phyloP scores from a whole-genome alignment of 2,888 invertebrate species.

The Synanthedon myopaeformis region DNA sequence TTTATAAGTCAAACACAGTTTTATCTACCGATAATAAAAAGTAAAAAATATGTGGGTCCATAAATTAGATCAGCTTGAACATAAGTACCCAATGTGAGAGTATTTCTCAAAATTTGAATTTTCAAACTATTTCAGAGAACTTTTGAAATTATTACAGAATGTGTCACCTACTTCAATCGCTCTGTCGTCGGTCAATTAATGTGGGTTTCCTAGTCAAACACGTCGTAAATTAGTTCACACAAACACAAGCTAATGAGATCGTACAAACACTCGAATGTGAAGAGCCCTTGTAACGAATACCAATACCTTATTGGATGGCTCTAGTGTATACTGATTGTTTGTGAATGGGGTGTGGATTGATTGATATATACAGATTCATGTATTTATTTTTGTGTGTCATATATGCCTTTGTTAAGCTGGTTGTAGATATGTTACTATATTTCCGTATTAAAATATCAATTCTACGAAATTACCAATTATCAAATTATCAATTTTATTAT shows the following conservation, averaged over 20 bases:
- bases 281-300: constrained; percentile 62
- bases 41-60: no score
- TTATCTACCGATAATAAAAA: no score
- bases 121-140: not conserved
- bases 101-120: no score
- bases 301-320: constrained; percentile 13
- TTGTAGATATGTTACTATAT: no score
- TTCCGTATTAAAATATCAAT: no score
- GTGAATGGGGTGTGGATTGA: constrained; percentile 25
- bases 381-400: not conserved
- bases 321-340: constrained; percentile 43
- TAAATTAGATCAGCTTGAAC: no score
- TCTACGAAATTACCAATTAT: no score
- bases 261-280: constrained; percentile 45
- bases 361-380: not conserved
- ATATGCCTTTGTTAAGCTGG: no score
- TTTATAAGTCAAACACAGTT: no score
- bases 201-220: constrained; percentile 29
- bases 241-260: constrained; percentile 59
- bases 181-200: constrained; percentile 5
- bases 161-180: not conserved
- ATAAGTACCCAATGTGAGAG: no score
- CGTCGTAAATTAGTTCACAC: constrained; percentile 61
- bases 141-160: not conserved
- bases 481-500: no score